These are phyloP conservation scores for Crocidura indochinensis DNA, from an alignment of 2,797 vertebrate genomes.

Conservation along the genomic window DNA sequence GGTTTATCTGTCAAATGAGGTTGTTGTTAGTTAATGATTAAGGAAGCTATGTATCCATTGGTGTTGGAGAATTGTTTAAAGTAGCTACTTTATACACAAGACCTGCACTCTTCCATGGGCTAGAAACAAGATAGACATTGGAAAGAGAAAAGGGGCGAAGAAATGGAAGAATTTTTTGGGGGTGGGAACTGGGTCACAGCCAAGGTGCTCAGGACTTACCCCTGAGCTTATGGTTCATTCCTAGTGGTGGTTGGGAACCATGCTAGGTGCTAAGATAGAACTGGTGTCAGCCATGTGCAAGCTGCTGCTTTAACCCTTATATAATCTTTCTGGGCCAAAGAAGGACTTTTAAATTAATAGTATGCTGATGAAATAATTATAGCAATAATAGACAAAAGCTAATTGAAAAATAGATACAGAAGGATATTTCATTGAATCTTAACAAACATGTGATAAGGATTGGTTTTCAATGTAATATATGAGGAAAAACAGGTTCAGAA, in stretches of 20 bases:
- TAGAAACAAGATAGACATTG: background rate
- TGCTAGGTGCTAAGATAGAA: no score
- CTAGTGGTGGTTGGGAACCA: no score
- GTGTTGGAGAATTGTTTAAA: background rate
- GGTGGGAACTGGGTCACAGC: no score
- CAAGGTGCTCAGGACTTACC: no score
- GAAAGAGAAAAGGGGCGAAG: background rate
- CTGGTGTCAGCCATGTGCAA: no score
- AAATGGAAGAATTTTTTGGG: no score
- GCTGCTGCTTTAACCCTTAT: no score
- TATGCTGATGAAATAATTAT: constrained; percentile 19
- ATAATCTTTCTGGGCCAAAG: no score
- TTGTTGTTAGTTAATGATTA: constrained; percentile 37
- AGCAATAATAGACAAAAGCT: background rate
- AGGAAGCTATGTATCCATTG: background rate
- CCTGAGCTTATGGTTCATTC: no score
- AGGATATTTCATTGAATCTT: constrained; percentile 1
- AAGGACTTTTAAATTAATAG: background rate
- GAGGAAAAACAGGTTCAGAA: constrained; percentile 44
- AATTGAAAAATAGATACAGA: background rate
- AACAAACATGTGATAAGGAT: background rate
- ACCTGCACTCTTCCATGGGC: background rate
- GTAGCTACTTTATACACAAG: background rate
- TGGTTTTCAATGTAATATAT: constrained; percentile 8
- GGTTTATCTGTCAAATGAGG: constrained; percentile 21